phyloP scores from a whole-genome alignment of 64 coral and sea anemone genomes.

The Pachyseris speciosa region DNA sequence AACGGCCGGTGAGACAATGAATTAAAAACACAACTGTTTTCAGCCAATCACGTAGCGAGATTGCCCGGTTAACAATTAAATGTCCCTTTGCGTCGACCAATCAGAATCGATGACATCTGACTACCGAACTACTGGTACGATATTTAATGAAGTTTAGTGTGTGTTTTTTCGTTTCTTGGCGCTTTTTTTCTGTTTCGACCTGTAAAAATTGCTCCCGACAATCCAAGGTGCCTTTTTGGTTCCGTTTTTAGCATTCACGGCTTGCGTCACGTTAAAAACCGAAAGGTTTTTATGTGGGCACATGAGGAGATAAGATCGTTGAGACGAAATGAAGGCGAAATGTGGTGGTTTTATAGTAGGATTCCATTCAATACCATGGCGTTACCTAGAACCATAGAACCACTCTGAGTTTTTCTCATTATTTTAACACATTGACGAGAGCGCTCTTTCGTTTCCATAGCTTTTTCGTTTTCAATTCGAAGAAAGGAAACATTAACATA shows the following conservation, averaged over 20 bases:
- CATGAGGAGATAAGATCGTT: conserved; percentile 33
- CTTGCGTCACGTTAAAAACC: not conserved
- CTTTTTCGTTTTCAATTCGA: not conserved
- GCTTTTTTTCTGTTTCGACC: not conserved
- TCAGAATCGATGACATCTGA: conserved; percentile 32
- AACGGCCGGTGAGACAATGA: conserved; percentile 93
- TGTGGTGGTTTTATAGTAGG: not conserved
- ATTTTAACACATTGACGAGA: not conserved
- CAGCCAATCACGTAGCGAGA: conserved; percentile 63
- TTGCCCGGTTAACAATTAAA: conserved; percentile 97
- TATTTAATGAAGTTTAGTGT: conserved; percentile 84
- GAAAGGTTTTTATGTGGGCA: not conserved
- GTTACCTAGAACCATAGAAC: conserved; percentile 42
- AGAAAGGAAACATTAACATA: not conserved
- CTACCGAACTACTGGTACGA: conserved; percentile 73
- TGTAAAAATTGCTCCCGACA: not conserved
- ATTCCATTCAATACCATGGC: conserved; percentile 17
- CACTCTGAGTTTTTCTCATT: not conserved
- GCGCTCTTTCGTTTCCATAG: conserved; percentile 31
- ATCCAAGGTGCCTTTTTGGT: not conserved
- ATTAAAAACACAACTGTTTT: conserved; percentile 81
- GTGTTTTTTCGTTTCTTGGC: not conserved
- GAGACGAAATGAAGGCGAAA: conserved; percentile 21
- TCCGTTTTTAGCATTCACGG: not conserved
- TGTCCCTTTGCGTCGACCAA: conserved; percentile 64